Conservation (phyloP, 2,888 invertebrate genomes). For the Limnephilus auricula region DNA sequence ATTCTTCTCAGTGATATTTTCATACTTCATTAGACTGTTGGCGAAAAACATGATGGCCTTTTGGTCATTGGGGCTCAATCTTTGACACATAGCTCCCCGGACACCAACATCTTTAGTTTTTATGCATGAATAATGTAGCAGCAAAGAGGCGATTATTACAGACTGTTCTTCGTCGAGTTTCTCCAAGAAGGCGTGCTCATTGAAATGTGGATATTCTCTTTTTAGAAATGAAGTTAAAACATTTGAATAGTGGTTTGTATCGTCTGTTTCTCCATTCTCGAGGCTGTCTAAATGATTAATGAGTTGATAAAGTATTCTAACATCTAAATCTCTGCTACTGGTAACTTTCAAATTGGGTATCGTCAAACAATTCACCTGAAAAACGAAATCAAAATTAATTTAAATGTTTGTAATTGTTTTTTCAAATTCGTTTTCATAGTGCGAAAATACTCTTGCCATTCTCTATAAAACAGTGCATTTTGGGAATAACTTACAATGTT, state of each 20-base stretch:
- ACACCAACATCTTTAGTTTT: constrained; percentile 77
- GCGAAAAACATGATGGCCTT: constrained; percentile 77
- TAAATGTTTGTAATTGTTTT: background rate
- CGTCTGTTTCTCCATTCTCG: background rate
- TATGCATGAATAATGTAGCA: constrained; percentile 77
- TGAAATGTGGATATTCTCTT: constrained; percentile 74
- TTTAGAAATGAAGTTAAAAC: constrained; percentile 41
- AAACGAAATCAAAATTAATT: background rate
- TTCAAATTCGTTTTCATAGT: background rate
- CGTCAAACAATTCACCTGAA: constrained; percentile 75
- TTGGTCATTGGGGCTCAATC: constrained; percentile 76
- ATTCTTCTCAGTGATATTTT: constrained; percentile 72
- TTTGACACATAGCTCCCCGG: constrained; percentile 78
- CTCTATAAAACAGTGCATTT: background rate
- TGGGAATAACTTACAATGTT: background rate
- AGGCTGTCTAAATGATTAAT: constrained; percentile 68
- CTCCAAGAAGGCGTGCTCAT: constrained; percentile 69
- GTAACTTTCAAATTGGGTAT: constrained; percentile 66
- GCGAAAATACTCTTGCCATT: background rate
- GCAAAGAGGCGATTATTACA: constrained; percentile 75
- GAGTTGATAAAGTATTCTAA: constrained; percentile 68
- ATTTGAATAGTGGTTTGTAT: constrained; percentile 2
- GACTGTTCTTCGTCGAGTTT: constrained; percentile 71
- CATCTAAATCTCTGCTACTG: constrained; percentile 56
- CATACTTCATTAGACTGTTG: constrained; percentile 76